Evolutionary conservation across 1,140 invertebrate genomes (phyloP), one percentile per base, ranked within the genome.

Genomic region (Drosophila lacertosa): DNA sequence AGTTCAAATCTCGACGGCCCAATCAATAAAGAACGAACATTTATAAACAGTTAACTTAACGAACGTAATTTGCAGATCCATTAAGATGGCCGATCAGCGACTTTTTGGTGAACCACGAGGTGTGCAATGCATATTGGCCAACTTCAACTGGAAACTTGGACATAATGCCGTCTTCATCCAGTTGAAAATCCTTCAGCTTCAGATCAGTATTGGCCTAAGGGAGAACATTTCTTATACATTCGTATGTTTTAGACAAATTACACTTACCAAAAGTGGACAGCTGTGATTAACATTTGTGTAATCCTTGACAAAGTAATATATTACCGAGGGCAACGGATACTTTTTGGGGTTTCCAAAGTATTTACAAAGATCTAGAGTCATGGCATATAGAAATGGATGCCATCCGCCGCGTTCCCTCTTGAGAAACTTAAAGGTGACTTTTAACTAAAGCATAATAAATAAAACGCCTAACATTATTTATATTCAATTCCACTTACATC

Each of bases 331-430:
- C 10, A 75, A 47, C 7, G 66, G 44, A 20, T 68, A 37, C 3
- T 10, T 42, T 0, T 37, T 37, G 7, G 18, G 69, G 5, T 35
- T 55, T 1, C 1, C 13, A 18, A 78, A 58, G n/a, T 63, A 78
- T 2, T 58, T 10, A 16, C 75, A 77, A 10, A 68, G 3, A 13
- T 77, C 68, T 2, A 68, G 0, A 0, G 0, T 58, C 0, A 74
- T 58, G 0, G 53, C 16, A 13, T 78, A 77, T 0, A 77, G 32
- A 44, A 77, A 77, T 0, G 75, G 75, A 48, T 77, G 75, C 68
- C 75, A 77, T 1, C 75, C 75, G 2, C 42, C 42, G 0, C 42
- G 18, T 44, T 44, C 42, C 4, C 42, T 18, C 10, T 44, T 44
- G 1, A 44, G 5, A 1, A 77, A 15, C 11, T 13, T 42, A 0